Conservation (phyloP, 2,888 invertebrate genomes). For the Clostera curtula region DNA sequence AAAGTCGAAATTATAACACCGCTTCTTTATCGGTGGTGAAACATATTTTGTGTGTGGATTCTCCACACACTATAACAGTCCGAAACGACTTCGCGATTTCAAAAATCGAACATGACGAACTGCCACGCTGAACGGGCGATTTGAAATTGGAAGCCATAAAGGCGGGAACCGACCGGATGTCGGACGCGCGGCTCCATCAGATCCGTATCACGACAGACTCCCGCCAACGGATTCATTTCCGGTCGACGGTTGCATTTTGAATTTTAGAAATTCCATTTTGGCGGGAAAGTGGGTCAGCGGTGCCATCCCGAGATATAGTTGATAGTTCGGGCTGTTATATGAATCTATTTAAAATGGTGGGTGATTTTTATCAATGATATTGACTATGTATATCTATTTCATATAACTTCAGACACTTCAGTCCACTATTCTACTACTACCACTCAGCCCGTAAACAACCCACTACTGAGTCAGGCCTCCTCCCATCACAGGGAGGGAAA, state of each 20-base stretch:
- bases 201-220: slow-evolving; percentile 66
- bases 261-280: slow-evolving; percentile 54
- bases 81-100: slow-evolving; percentile 12
- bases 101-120: slow-evolving; percentile 23
- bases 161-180: slow-evolving; percentile 65
- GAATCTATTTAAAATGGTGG: neutral
- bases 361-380: no score
- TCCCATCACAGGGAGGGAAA: no score
- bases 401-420: no score
- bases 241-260: slow-evolving; percentile 64
- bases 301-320: slow-evolving; percentile 29
- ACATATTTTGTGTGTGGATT: no score
- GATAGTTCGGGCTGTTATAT: slow-evolving; percentile 12
- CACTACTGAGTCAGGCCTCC: no score
- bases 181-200: slow-evolving; percentile 63
- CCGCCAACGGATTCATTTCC: slow-evolving; percentile 70
- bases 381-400: no score
- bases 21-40: no score
- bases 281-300: slow-evolving; percentile 40
- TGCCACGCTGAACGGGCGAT: slow-evolving; percentile 29
- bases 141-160: slow-evolving; percentile 68
- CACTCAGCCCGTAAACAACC: no score
- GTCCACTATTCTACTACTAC: no score
- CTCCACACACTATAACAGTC: no score
- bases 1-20: no score